Percentiles rank a stretch among this genome's conserved stretches.
phyloP scores from a whole-genome alignment of 1,140 invertebrate species.

The Calliphora vicina region DNA sequence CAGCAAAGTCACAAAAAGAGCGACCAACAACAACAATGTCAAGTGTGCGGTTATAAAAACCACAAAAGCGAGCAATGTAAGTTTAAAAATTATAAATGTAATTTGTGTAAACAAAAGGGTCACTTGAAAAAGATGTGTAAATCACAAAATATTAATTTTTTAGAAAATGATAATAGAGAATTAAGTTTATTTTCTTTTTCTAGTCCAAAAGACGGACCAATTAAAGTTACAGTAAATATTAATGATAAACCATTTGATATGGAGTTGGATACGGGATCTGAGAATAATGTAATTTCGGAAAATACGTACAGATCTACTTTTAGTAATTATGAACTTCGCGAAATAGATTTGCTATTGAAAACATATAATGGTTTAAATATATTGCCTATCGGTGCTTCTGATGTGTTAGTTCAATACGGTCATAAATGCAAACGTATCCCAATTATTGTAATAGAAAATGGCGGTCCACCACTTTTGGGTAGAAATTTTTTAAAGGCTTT shows the following conservation, averaged over 20 bases:
- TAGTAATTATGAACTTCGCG: too few species aligned
- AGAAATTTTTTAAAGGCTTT: constrained; percentile 17
- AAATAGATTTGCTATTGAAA: too few species aligned
- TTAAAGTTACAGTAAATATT: too few species aligned
- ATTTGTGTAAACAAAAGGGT: constrained; percentile 29
- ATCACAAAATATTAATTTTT: constrained; percentile 6
- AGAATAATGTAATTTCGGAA: too few species aligned
- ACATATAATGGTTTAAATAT: too few species aligned
- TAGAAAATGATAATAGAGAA: neutral
- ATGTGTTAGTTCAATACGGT: constrained; percentile 8
- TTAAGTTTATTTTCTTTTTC: too few species aligned
- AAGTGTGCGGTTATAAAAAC: constrained; percentile 40
- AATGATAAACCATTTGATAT: neutral
- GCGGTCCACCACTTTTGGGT: constrained; percentile 41
- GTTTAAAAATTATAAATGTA: constrained; percentile 37
- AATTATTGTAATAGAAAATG: constrained; percentile 44
- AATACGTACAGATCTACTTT: too few species aligned
- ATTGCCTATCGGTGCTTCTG: neutral
- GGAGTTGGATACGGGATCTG: constrained; percentile 28
- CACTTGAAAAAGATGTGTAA: constrained; percentile 43
- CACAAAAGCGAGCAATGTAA: constrained; percentile 39
- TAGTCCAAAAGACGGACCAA: too few species aligned
- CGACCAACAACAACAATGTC: constrained; percentile 35
- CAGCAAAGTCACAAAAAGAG: neutral
- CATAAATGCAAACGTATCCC: neutral